Conservation (phyloP, 2,888 invertebrate genomes). For the Eristalinus aeneus region DNA sequence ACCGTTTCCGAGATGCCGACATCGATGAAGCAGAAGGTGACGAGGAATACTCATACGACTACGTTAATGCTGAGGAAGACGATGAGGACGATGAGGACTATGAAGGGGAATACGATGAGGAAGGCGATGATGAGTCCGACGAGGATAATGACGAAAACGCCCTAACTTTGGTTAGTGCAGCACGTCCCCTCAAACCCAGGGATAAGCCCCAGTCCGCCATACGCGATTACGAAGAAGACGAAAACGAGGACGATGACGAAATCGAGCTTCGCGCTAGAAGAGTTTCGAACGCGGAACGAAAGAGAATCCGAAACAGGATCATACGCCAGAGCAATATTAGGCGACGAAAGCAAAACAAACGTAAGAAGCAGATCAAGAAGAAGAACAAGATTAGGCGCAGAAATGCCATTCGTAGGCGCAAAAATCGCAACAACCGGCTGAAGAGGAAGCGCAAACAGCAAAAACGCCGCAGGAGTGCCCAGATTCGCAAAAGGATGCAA, state of each 20-base stretch:
- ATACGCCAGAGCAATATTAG: not conserved
- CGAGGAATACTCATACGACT: not conserved
- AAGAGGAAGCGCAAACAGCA: not conserved
- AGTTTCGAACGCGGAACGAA: not conserved
- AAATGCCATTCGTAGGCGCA: not conserved
- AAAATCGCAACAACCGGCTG: not conserved
- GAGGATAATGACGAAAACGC: conserved; percentile 15
- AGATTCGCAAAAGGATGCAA: not conserved
- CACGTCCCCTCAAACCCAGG: not conserved
- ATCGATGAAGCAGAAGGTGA: conserved; percentile 5
- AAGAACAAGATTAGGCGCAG: not conserved
- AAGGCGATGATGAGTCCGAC: conserved; percentile 1
- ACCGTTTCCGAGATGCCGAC: conserved; percentile 33
- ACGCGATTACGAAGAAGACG: conserved; percentile 17
- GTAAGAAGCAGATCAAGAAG: not conserved
- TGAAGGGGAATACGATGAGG: not conserved
- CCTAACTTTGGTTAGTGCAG: not conserved
- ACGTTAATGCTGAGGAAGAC: conserved; percentile 18
- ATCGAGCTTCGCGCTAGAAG: not conserved
- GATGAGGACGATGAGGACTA: conserved; percentile 8
- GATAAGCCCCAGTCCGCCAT: conserved; percentile 5
- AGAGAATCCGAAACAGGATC: not conserved
- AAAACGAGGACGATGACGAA: conserved; percentile 45
- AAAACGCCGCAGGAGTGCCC: too few relatives aligned
- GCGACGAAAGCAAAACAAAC: not conserved